Percentiles rank a stretch among this genome's conserved stretches.
Evolutionary conservation across 2,888 invertebrate genomes (phyloP).

Genomic region (Tetramorium bicarinatum): DNA sequence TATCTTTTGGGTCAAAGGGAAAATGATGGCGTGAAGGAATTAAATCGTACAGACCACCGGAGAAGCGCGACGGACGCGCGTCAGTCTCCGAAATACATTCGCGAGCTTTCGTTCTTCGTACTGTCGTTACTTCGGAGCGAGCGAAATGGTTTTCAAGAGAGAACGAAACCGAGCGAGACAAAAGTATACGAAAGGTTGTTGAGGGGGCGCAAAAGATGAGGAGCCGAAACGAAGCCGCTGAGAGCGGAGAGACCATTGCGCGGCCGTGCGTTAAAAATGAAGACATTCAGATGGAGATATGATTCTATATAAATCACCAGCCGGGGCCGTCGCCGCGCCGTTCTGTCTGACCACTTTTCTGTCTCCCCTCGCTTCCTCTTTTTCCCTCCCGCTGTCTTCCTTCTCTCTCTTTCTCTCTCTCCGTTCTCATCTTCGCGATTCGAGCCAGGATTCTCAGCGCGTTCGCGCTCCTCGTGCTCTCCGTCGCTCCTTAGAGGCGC

Average conservation of each 20-base stretch:
- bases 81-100: constrained; percentile 42
- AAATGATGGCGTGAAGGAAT: constrained; percentile 57
- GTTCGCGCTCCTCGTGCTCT: constrained; percentile 49
- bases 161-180: constrained; percentile 13
- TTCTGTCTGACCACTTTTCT: constrained; percentile 68
- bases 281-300: constrained; percentile 85
- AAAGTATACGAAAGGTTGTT: constrained; percentile 32
- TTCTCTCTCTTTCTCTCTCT: not conserved
- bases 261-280: constrained; percentile 84
- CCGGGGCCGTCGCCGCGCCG: constrained; percentile 70
- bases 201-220: constrained; percentile 53
- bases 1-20: constrained; percentile 38
- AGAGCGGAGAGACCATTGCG: constrained; percentile 69
- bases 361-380: constrained; percentile 8
- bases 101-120: constrained; percentile 31
- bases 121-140: constrained; percentile 14
- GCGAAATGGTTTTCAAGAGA: not conserved
- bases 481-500: constrained; percentile 60
- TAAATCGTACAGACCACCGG: constrained; percentile 71
- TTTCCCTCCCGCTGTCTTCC: constrained; percentile 24
- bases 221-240: constrained; percentile 66
- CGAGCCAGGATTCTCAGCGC: constrained; percentile 65
- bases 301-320: constrained; percentile 85
- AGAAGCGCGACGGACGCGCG: constrained; percentile 64
- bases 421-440: constrained; percentile 63